Percentiles rank a stretch among this genome's conserved stretches.
Conservation (phyloP, 2,113 vertebrate genomes). For the Thamnaconus septentrionalis region DNA sequence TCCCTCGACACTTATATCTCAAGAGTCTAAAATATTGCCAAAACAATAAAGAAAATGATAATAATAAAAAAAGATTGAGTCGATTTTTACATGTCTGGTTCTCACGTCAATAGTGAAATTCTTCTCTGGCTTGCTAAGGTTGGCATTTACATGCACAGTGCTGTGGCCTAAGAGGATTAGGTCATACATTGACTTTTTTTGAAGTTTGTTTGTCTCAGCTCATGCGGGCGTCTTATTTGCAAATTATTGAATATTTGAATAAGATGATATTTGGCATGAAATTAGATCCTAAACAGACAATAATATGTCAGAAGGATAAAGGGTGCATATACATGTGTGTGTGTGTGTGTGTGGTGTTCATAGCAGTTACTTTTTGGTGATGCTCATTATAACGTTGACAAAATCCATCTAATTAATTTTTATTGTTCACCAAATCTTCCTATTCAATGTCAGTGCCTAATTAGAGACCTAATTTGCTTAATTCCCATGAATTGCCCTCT, state of each 20-base stretch:
- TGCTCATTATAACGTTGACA: conserved; percentile 67
- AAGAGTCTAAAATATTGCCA: background rate
- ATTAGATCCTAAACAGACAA: conserved; percentile 54
- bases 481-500: conserved; percentile 74
- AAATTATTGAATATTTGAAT: conserved; percentile 70
- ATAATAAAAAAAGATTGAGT: conserved; percentile 1
- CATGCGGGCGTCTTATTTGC: conserved; percentile 58
- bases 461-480: conserved; percentile 79
- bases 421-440: conserved; percentile 68
- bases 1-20: too few species aligned
- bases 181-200: conserved; percentile 70
- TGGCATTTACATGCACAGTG: conserved; percentile 68
- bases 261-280: conserved; percentile 59
- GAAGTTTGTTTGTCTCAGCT: conserved; percentile 67
- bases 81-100: conserved; percentile 25
- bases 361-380: conserved; percentile 31
- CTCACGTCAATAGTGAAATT: conserved; percentile 68
- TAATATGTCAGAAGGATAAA: conserved; percentile 47
- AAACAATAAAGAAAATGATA: background rate
- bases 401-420: conserved; percentile 74
- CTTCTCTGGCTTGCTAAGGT: conserved; percentile 67
- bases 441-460: conserved; percentile 69
- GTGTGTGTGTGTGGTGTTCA: conserved; percentile 9
- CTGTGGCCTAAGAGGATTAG: conserved; percentile 65
- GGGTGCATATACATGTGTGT: conserved; percentile 1